Evolutionary conservation across 2,113 vertebrate species (phyloP).

Genomic region (Pluvialis apricaria): DNA sequence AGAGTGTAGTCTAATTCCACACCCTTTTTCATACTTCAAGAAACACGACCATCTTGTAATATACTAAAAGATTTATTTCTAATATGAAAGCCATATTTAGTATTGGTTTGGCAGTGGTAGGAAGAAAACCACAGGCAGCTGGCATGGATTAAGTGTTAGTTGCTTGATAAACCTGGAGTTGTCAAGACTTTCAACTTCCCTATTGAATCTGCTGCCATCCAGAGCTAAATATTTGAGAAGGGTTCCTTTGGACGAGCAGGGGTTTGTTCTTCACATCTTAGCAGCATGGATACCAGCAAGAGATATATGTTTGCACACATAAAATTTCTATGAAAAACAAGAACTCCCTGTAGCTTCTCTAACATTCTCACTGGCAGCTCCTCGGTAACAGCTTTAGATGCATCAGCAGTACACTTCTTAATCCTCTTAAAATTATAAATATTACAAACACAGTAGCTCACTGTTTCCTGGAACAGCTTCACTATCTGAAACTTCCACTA

Average conservation of each 20-base stretch:
- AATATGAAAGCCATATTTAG: conserved; percentile 18
- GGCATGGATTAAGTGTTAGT: conserved; percentile 11
- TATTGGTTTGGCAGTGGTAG: neutral
- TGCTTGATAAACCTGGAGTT: conserved; percentile 41
- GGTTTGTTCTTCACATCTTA: neutral
- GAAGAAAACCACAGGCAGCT: conserved; percentile 40
- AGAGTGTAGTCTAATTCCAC: neutral
- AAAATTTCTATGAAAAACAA: neutral
- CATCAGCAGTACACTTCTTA: neutral
- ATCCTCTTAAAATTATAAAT: neutral
- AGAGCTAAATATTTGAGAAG: neutral
- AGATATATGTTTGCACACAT: neutral
- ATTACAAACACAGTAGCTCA: neutral
- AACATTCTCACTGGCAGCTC: neutral
- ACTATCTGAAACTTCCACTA: neutral
- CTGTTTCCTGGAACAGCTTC: conserved; percentile 4
- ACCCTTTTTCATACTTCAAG: neutral
- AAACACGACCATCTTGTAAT: neutral
- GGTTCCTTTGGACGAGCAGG: neutral
- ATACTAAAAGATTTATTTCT: conserved; percentile 24
- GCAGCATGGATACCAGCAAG: neutral
- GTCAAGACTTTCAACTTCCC: neutral
- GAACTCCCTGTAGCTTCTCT: neutral
- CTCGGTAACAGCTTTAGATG: neutral
- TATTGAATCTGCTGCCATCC: neutral